These are phyloP conservation scores for Cerastis rubricosa DNA, from an alignment of 2,888 invertebrate species.

Conservation along the genomic window DNA sequence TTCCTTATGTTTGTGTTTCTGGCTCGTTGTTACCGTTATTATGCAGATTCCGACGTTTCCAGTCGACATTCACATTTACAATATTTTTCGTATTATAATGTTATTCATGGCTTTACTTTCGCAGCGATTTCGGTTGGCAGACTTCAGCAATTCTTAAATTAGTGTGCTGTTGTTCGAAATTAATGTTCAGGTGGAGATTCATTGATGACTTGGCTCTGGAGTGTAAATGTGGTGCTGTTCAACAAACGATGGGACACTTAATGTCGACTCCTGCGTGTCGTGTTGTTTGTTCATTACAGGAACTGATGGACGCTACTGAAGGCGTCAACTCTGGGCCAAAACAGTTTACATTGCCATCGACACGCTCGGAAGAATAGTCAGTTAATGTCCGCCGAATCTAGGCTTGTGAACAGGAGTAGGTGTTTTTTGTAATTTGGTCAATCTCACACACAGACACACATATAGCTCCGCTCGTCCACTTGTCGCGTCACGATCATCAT, in stretches of 20 bases:
- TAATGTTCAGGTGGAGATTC: background rate
- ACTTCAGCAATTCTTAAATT: background rate
- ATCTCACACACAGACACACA: background rate
- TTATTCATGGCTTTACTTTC: constrained; percentile 23
- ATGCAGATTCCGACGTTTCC: constrained; percentile 54
- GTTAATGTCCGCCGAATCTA: background rate
- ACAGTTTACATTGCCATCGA: background rate
- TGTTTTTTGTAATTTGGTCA: background rate
- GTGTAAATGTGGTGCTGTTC: background rate
- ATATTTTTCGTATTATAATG: constrained; percentile 32
- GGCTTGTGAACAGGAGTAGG: too few relatives aligned
- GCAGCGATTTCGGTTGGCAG: background rate
- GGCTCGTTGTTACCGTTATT: constrained; percentile 36
- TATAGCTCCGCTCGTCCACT: background rate
- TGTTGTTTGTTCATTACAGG: background rate
- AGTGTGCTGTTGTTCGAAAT: background rate
- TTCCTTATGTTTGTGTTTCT: constrained; percentile 43
- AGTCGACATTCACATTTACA: constrained; percentile 29
- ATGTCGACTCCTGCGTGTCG: background rate
- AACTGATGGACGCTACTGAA: background rate
- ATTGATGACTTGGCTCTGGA: background rate
- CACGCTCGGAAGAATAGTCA: background rate
- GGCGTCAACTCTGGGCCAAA: background rate
- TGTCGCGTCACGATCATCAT: too few relatives aligned
- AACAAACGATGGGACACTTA: background rate